These are phyloP conservation scores for Elachura formosa DNA, from an alignment of 2,113 vertebrate genomes.

Conservation along the genomic window DNA sequence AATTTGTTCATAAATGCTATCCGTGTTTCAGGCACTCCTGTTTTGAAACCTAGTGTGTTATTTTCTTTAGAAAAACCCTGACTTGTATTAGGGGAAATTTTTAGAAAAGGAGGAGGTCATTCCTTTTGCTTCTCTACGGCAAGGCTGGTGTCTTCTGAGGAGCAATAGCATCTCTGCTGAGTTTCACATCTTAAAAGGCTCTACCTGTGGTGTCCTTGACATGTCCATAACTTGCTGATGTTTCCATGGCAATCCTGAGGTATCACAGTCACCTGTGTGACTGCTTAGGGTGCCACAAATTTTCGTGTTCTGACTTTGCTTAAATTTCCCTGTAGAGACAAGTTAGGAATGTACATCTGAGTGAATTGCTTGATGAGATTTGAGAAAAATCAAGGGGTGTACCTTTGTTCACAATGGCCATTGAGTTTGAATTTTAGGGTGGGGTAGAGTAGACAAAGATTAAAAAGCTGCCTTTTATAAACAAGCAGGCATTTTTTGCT, in stretches of 20 bases:
- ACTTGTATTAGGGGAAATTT: not conserved
- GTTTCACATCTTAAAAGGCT: not conserved
- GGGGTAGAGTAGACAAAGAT: not conserved
- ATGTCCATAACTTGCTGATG: not conserved
- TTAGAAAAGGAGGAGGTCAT: not conserved
- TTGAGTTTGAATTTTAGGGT: not conserved
- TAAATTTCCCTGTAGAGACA: not conserved
- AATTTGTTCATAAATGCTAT: not conserved
- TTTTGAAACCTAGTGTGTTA: not conserved
- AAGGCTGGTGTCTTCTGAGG: not conserved
- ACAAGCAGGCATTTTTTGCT: not conserved
- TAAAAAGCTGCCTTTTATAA: not conserved
- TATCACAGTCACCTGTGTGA: not conserved
- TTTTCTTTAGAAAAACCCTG: not conserved
- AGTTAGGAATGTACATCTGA: not conserved
- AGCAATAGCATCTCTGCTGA: not conserved
- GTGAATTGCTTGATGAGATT: not conserved
- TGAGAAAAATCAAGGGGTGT: not conserved
- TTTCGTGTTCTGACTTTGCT: not conserved
- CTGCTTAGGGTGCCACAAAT: not conserved
- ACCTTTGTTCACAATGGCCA: not conserved
- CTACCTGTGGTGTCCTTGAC: not conserved
- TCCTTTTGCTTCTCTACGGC: not conserved
- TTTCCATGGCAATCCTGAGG: not conserved
- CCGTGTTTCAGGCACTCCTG: not conserved